Evolutionary conservation across 2,113 vertebrate genomes (phyloP).

Genomic region (Thymallus thymallus): DNA sequence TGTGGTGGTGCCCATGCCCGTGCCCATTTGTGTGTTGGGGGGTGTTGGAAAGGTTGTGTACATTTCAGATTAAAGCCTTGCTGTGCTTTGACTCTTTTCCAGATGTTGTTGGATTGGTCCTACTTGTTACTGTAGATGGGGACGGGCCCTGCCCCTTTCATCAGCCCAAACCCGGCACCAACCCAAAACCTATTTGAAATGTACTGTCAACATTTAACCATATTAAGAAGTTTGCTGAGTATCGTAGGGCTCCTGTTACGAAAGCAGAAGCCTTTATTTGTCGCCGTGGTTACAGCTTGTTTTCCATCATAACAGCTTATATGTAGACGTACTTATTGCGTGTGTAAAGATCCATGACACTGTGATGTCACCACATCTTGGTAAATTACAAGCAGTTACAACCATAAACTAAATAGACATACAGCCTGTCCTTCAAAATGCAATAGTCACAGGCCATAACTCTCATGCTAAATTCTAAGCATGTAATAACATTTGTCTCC

Average conservation of each 20-base stretch:
- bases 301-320: slow-evolving; percentile 4
- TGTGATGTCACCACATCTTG: slow-evolving; percentile 54
- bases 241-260: neutral
- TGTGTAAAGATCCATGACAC: slow-evolving; percentile 31
- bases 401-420: slow-evolving; percentile 37
- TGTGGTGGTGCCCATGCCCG: no score
- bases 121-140: slow-evolving; percentile 26
- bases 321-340: slow-evolving; percentile 32
- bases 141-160: slow-evolving; percentile 33
- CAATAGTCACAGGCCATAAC: slow-evolving; percentile 13
- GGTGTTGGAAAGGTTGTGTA: slow-evolving; percentile 3
- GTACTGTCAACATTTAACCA: neutral
- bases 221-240: neutral
- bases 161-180: slow-evolving; percentile 42
- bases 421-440: slow-evolving; percentile 22
- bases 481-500: slow-evolving; percentile 24
- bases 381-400: slow-evolving; percentile 1
- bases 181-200: slow-evolving; percentile 40
- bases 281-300: neutral
- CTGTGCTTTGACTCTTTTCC: slow-evolving; percentile 37
- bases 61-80: slow-evolving; percentile 34
- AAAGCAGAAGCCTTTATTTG: neutral
- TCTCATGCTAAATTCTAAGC: slow-evolving; percentile 3
- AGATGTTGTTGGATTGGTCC: slow-evolving; percentile 28
- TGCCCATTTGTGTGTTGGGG: slow-evolving; percentile 5